Evolutionary conservation across 1,140 invertebrate genomes (phyloP).

Genomic region (Trigoniulus corallinus): DNA sequence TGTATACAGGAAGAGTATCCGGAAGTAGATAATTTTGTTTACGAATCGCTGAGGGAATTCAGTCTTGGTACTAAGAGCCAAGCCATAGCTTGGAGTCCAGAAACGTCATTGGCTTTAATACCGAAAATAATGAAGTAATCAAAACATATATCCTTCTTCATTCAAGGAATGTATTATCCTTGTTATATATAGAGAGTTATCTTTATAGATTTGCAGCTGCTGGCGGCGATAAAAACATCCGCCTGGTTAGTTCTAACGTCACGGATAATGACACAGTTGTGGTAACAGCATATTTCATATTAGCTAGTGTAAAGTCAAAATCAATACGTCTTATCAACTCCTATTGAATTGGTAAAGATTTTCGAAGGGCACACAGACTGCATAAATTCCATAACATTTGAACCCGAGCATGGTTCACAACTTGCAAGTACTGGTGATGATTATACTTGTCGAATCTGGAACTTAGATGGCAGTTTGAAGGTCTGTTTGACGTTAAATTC

Average conservation of each 20-base stretch:
- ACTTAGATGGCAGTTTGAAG: constrained; percentile 29
- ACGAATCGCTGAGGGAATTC: constrained; percentile 26
- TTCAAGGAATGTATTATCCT: background rate
- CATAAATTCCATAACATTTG: constrained; percentile 49
- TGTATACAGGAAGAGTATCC: constrained; percentile 4
- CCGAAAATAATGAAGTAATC: constrained; percentile 32
- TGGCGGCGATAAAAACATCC: background rate
- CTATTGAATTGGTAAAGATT: constrained; percentile 25
- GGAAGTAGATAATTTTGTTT: constrained; percentile 17
- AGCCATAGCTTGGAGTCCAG: constrained; percentile 39
- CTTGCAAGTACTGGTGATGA: constrained; percentile 60
- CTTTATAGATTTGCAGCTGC: background rate
- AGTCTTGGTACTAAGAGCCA: constrained; percentile 33
- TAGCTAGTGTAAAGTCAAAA: background rate
- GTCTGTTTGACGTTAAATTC: constrained; percentile 41
- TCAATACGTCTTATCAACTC: background rate
- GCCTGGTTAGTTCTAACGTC: background rate
- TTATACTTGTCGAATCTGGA: constrained; percentile 52
- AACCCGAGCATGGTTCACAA: constrained; percentile 41
- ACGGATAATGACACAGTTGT: background rate
- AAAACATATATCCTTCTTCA: background rate
- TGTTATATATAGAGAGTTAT: background rate
- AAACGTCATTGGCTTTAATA: constrained; percentile 37
- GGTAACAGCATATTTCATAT: background rate
- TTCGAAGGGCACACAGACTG: constrained; percentile 47